phyloP scores from a whole-genome alignment of 2,888 invertebrate species.

The Drosophila lutescens region DNA sequence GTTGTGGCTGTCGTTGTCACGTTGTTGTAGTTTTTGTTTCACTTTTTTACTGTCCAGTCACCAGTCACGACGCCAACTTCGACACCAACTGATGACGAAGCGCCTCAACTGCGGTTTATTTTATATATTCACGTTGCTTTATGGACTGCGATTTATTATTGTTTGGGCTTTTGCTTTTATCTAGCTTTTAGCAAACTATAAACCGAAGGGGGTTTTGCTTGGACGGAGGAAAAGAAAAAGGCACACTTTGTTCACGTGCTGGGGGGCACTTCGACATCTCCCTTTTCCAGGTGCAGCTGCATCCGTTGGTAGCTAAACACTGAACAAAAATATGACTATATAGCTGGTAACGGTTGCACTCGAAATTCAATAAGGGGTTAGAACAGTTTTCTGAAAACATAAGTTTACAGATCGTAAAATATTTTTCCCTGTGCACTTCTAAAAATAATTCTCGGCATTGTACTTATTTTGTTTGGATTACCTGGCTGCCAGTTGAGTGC shows the following conservation, averaged over 20 bases:
- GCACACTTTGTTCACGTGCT: conserved; percentile 61
- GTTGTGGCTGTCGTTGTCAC: conserved; percentile 28
- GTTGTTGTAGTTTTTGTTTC: conserved; percentile 31
- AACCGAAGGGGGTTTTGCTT: conserved; percentile 14
- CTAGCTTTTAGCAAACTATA: conserved; percentile 30
- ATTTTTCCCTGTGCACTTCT: conserved; percentile 13
- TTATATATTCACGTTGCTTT: conserved; percentile 13
- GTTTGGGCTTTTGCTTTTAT: conserved; percentile 55
- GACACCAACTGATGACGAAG: conserved; percentile 64
- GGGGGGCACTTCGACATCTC: conserved; percentile 7
- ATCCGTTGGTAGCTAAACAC: conserved; percentile 35
- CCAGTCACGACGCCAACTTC: conserved; percentile 49
- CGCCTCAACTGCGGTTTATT: conserved; percentile 40
- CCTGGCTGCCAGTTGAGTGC: conserved; percentile 37
- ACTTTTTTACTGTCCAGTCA: conserved; percentile 55
- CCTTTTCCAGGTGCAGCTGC: conserved; percentile 40
- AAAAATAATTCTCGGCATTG: conserved; percentile 17
- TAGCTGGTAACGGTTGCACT: no score
- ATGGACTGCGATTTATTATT: conserved; percentile 38
- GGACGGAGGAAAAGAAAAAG: conserved; percentile 2
- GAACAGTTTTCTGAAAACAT: no score
- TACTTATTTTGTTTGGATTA: conserved; percentile 27
- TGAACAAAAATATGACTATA: no score
- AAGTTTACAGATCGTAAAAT: no score
- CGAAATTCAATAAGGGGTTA: background rate